Conservation (phyloP, 2,797 vertebrate genomes). For the Sciaenops ocellatus region DNA sequence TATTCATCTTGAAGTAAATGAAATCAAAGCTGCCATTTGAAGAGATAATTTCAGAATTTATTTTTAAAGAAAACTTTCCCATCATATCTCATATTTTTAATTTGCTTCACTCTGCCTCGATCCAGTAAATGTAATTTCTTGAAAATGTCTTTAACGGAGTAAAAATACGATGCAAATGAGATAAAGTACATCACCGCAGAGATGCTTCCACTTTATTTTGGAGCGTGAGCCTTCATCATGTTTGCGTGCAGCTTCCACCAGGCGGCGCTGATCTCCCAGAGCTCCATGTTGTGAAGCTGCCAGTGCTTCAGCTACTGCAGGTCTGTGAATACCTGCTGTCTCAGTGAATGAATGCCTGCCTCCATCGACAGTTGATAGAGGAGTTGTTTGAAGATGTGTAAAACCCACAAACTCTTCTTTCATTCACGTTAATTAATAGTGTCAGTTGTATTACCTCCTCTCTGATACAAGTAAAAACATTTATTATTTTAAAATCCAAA, state of each 20-base stretch:
- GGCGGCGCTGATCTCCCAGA: conserved; percentile 56
- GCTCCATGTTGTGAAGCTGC: conserved; percentile 10
- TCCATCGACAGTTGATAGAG: conserved; percentile 16
- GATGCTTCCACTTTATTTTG: neutral
- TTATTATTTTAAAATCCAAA: conserved; percentile 12
- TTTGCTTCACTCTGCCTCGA: neutral
- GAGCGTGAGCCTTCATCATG: conserved; percentile 13
- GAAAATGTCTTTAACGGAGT: neutral
- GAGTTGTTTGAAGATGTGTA: neutral
- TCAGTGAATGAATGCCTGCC: conserved; percentile 14
- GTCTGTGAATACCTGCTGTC: conserved; percentile 40
- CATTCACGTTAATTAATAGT: conserved; percentile 25
- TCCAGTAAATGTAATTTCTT: neutral
- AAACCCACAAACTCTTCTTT: neutral
- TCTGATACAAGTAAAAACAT: neutral
- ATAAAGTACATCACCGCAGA: neutral
- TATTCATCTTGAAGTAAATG: neutral
- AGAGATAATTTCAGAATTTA: neutral
- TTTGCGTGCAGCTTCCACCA: conserved; percentile 51
- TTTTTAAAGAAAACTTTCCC: conserved; percentile 5
- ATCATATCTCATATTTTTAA: neutral
- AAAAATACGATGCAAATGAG: neutral
- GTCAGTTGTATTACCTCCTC: neutral
- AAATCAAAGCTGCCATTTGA: neutral
- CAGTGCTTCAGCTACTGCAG: conserved; percentile 5